Evolutionary conservation across 2,113 vertebrate genomes (phyloP), one percentile per base, ranked within the genome.

Genomic region (Rhizomys pruinosus): DNA sequence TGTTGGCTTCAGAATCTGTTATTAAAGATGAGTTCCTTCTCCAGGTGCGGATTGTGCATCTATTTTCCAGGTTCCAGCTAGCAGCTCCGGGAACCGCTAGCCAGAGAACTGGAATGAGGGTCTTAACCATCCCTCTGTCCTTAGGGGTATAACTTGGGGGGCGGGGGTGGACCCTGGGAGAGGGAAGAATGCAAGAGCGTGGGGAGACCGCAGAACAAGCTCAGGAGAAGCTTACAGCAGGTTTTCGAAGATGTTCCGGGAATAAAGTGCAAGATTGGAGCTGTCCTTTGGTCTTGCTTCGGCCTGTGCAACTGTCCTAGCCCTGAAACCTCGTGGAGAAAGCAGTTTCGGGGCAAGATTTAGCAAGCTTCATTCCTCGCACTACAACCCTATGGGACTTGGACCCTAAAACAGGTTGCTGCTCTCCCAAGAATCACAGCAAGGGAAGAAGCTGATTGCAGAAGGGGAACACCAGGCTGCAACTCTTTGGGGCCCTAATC

Each of bases 1-100:
- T 98, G 98, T 98, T 98, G 98, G 97, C 97, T 98, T 97, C 97
- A 97, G 77, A 98, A 95, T 90, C 96, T 91, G 96, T 97, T 97
- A 98, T 98, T 98, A 98, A 97, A 95, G 97, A 97, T 96, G 97
- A 97, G 96, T 90, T 97, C 72, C 95, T 92, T 97, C 68, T 95
- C 90, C 72, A 90, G 37, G 96, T 97, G 96, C 77, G 96, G 55
- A 95, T 52, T 87, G 52, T 81, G 32, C 76, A 25, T 96, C 94
- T 97, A 97, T 97, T 97, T 98, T 98, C 88, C 88, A 95, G 74
- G 95, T 96, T 90, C 91, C 61, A 52, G 77, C 92, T 34, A 52
- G 89, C 91, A 97, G 61, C 91, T 94, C 92, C 68, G 74, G 74
- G 92, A 80, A 63, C 84, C 69, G 79, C 93, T 63, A 81, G 93